Evolutionary conservation across 2,888 invertebrate genomes (phyloP), one percentile per base, ranked within the genome.

Genomic region (Charanyca ferruginea): DNA sequence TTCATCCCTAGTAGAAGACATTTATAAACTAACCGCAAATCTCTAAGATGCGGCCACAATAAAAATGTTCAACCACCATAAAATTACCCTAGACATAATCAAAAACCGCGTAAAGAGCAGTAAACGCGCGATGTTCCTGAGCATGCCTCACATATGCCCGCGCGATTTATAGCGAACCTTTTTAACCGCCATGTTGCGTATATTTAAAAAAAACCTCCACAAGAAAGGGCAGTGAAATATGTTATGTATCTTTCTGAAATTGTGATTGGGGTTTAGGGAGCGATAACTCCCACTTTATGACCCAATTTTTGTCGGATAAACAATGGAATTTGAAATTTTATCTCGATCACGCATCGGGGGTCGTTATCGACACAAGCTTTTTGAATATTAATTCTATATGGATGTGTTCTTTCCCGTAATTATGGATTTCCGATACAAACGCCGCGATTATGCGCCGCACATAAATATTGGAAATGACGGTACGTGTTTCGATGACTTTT

Each of bases 241-340:
- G 89, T 88, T 89, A 88, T 89, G 91, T 90, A 91, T 92, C 91
- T 90, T 88, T 89, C 85, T 83, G 86, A 91, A 92, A 91, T 92
- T 92, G 90, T 93, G 94, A 94, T 94, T 93, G 91, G 93, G 91
- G 92, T 86, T 91, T 86, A 86, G 93, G 93, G 94, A 91, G 85
- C 91, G 83, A 93, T 94, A 93, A 93, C 92, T 90, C 89, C 86
- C 88, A 83, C 86, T 93, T 94, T 94, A 94, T 91, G 90, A 89
- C 88, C 92, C 91, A 93, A 93, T 94, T 94, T 93, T 93, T 92
- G 87, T 87, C 83, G 88, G 88, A 91, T 91, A 93, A 93, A 94
- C 93, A 93, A 91, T 88, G 87, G 88, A 90, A 92, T 93, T 93
- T 91, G 87, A 88, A 93, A 92, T 92, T 91, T 90, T 89, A 91